phyloP scores from a whole-genome alignment of 2,797 vertebrate species.

The Tarsius wallacei region DNA sequence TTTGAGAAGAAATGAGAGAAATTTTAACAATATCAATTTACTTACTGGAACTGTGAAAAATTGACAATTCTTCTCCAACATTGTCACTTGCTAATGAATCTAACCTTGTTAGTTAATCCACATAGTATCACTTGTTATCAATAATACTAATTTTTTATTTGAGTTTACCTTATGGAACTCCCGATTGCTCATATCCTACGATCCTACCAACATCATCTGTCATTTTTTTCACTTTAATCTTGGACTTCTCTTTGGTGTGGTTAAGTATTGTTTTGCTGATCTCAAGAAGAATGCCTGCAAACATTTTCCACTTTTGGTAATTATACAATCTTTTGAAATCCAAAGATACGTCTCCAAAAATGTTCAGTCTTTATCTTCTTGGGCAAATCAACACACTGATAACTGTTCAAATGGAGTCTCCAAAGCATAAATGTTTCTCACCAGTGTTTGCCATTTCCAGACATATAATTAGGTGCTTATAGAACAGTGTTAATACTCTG shows the following conservation, averaged over 20 bases:
- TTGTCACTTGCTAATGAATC: background rate
- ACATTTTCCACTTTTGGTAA: background rate
- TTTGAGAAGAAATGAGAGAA: conserved; percentile 59
- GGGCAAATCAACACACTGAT: conserved; percentile 36
- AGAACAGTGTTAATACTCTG: conserved; percentile 22
- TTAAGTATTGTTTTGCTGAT: conserved; percentile 24
- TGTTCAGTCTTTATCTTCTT: background rate
- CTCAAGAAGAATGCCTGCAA: conserved; percentile 45
- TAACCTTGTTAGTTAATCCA: background rate
- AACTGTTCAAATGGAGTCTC: conserved; percentile 29
- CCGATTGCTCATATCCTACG: background rate
- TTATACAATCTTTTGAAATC: background rate
- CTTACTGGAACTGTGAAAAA: background rate
- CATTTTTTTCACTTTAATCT: background rate
- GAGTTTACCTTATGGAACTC: conserved; percentile 27
- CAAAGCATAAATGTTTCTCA: conserved; percentile 16
- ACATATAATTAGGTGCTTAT: conserved; percentile 44
- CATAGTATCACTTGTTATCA: background rate
- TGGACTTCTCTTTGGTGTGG: conserved; percentile 54
- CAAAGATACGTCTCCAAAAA: background rate
- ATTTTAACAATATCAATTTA: conserved; percentile 14
- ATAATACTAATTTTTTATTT: conserved; percentile 23
- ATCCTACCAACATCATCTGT: background rate
- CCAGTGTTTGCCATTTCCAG: background rate
- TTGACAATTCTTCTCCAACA: background rate